Percentiles rank a stretch among this genome's conserved stretches.
Conservation (phyloP, 2,113 vertebrate genomes). For the Nibea coibor region DNA sequence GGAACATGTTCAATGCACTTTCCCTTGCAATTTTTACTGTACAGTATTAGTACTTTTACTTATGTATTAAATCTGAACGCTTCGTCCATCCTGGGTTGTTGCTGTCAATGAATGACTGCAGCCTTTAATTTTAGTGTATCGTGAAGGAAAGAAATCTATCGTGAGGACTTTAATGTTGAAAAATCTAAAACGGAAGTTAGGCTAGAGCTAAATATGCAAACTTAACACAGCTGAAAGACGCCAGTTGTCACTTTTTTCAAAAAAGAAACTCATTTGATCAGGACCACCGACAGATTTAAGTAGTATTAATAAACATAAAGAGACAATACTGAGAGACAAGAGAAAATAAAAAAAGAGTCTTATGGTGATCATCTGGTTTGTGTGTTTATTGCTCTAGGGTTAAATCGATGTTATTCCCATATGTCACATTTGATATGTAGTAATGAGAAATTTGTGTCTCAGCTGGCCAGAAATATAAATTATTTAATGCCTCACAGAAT, state of each 20-base stretch:
- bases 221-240: neutral
- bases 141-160: neutral
- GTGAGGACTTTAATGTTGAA: constrained; percentile 30
- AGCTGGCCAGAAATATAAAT: neutral
- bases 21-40: too few species aligned
- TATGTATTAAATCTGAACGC: neutral
- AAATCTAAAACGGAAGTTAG: constrained; percentile 17
- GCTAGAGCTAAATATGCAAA: neutral
- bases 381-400: neutral
- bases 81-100: too few species aligned
- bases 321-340: neutral
- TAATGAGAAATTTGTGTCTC: neutral
- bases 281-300: neutral
- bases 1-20: too few species aligned
- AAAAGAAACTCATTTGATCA: neutral
- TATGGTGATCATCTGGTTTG: neutral
- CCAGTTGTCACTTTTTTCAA: neutral
- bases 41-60: neutral
- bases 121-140: neutral
- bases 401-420: neutral
- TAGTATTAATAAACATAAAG: too few species aligned
- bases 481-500: neutral
- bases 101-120: neutral
- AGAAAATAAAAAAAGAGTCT: neutral
- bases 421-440: neutral